Percentiles rank a stretch among this genome's conserved stretches.
Conservation (phyloP, 2,797 vertebrate genomes). For the Pseudotriccus pelzelni region DNA sequence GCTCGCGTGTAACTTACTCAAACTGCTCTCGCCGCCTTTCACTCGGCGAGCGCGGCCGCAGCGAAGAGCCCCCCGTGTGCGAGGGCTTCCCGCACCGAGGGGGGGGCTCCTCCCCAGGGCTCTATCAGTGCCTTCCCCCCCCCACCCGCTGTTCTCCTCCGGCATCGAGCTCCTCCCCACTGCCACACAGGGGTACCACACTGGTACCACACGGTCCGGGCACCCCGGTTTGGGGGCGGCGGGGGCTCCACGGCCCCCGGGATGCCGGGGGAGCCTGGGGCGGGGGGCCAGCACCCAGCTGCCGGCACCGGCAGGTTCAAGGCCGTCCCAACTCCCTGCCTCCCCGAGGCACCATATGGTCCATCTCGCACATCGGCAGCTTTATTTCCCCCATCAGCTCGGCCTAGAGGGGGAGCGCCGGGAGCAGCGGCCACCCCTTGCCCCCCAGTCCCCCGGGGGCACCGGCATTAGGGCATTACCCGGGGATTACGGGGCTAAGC, state of each 20-base stretch:
- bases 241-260: not conserved
- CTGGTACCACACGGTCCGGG: not conserved
- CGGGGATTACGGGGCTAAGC: not conserved
- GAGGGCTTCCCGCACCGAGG: not conserved
- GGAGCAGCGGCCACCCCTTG: not conserved
- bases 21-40: not conserved
- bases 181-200: not conserved
- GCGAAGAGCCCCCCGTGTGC: not conserved
- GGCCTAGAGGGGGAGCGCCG: constrained; percentile 30
- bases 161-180: not conserved
- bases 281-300: constrained; percentile 56
- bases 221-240: not conserved
- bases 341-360: constrained; percentile 72
- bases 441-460: not conserved
- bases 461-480: not conserved
- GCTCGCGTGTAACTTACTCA: not conserved
- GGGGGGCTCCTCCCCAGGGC: not conserved
- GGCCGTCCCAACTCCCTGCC: constrained; percentile 65
- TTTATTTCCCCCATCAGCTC: constrained; percentile 68
- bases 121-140: accelerated
- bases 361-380: constrained; percentile 72
- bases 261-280: not conserved
- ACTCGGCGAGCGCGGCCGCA: not conserved
- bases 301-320: constrained; percentile 72
- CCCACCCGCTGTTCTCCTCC: not conserved